Percentiles rank a stretch among this genome's conserved stretches.
phyloP scores from a whole-genome alignment of 2,113 vertebrate genomes.

The Xiphophorus maculatus region DNA sequence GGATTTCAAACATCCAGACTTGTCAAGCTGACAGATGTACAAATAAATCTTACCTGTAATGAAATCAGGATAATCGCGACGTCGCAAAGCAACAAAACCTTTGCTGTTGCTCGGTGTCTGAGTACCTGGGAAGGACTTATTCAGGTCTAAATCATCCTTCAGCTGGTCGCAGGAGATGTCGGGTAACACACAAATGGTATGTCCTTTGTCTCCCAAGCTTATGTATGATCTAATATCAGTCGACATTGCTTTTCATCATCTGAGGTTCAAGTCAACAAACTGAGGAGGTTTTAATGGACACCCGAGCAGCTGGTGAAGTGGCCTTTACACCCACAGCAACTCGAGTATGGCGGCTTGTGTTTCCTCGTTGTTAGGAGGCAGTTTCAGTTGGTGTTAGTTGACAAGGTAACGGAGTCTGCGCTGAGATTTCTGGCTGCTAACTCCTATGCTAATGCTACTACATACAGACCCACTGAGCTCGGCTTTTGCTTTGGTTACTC shows the following conservation, averaged over 20 bases:
- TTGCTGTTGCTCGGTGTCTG: slow-evolving; percentile 64
- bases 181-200: slow-evolving; percentile 59
- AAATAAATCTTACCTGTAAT: slow-evolving; percentile 29
- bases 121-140: slow-evolving; percentile 72
- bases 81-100: slow-evolving; percentile 62
- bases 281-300: background rate
- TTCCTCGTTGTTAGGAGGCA: background rate
- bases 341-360: background rate
- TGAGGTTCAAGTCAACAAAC: background rate
- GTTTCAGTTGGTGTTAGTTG: slow-evolving; percentile 59
- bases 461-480: slow-evolving; percentile 26
- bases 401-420: slow-evolving; percentile 61
- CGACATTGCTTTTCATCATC: slow-evolving; percentile 56
- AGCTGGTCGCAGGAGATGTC: slow-evolving; percentile 29
- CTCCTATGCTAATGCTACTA: background rate
- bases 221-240: slow-evolving; percentile 15
- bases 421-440: slow-evolving; percentile 49
- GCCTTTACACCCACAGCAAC: slow-evolving; percentile 30
- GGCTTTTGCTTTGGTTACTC: background rate
- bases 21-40: background rate
- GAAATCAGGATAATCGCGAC: slow-evolving; percentile 66
- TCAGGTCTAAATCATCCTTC: slow-evolving; percentile 71
- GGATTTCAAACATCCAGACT: background rate
- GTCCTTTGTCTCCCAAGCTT: slow-evolving; percentile 32
- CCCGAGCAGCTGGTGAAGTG: background rate